Evolutionary conservation across 2,797 vertebrate genomes (phyloP).

Genomic region (Clarias fuscus): DNA sequence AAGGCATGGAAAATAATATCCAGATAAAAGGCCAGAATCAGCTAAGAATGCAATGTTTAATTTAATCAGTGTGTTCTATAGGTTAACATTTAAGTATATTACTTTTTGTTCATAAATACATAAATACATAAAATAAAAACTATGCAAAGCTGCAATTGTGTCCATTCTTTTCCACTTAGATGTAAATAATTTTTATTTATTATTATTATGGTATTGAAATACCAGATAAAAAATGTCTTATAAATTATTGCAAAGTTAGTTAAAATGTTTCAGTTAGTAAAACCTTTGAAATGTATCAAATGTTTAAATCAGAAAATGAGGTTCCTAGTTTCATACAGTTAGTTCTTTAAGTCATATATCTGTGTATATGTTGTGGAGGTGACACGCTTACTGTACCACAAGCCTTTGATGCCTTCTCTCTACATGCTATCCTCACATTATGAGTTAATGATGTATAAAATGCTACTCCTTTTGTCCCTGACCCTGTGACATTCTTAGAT

Average conservation of each 20-base stretch:
- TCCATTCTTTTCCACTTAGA: not conserved
- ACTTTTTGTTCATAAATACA: not conserved
- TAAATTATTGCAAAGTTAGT: not conserved
- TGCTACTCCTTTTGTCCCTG: slow-evolving; percentile 37
- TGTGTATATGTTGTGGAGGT: not conserved
- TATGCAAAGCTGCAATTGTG: not conserved
- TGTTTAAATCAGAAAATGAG: not conserved
- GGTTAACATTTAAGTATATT: not conserved
- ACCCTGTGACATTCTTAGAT: slow-evolving; percentile 9
- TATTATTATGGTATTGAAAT: not conserved
- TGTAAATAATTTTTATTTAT: no score
- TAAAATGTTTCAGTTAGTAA: not conserved
- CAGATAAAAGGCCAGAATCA: not conserved
- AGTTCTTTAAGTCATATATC: not conserved
- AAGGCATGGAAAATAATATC: slow-evolving; percentile 13
- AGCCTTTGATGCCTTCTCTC: slow-evolving; percentile 23
- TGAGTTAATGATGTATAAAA: slow-evolving; percentile 52
- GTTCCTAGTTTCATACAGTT: not conserved
- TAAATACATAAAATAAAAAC: not conserved
- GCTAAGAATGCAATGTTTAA: not conserved
- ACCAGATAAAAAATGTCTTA: not conserved
- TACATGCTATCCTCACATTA: slow-evolving; percentile 29
- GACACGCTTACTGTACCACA: slow-evolving; percentile 20
- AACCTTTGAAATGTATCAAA: not conserved
- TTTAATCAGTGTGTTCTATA: not conserved